phyloP scores from a whole-genome alignment of 2,797 vertebrate species.

The Pelodytes ibericus region DNA sequence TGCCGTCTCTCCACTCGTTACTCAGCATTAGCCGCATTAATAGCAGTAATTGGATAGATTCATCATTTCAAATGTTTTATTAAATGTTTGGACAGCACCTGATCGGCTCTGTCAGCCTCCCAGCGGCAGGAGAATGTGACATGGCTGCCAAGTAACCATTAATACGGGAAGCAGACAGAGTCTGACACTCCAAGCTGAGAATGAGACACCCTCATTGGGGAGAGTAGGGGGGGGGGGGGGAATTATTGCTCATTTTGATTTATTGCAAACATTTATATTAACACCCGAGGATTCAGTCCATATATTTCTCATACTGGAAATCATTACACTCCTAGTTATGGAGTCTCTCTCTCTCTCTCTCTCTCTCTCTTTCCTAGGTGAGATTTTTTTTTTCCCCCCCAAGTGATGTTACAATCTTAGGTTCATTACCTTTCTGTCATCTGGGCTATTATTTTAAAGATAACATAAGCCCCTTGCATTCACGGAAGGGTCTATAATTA shows the following conservation, averaged over 20 bases:
- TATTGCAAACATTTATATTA: conserved; percentile 56
- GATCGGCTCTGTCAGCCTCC: conserved; percentile 78
- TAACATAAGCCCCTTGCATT: not conserved
- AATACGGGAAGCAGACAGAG: conserved; percentile 63
- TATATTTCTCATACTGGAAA: conserved; percentile 45
- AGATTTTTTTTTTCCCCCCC: conserved; percentile 38
- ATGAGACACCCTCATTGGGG: conserved; percentile 54
- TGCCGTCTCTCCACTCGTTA: conserved; percentile 80
- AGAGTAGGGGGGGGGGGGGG: conserved; percentile 25
- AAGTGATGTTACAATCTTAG: conserved; percentile 32
- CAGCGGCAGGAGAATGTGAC: conserved; percentile 75
- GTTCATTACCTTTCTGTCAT: not conserved
- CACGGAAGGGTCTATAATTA: not conserved
- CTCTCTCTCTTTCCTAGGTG: conserved; percentile 34
- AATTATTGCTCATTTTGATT: conserved; percentile 53
- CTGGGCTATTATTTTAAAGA: not conserved
- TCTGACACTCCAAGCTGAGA: conserved; percentile 53
- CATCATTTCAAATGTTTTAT: conserved; percentile 87
- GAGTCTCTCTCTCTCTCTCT: conserved; percentile 28
- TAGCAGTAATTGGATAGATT: conserved; percentile 88
- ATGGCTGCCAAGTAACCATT: conserved; percentile 70
- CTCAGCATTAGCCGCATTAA: conserved; percentile 87
- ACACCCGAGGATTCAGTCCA: conserved; percentile 46
- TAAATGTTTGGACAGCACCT: conserved; percentile 86
- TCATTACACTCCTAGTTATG: conserved; percentile 36